Evolutionary conservation across 2,113 vertebrate species (phyloP).

Genomic region (Ellobius talpinus): DNA sequence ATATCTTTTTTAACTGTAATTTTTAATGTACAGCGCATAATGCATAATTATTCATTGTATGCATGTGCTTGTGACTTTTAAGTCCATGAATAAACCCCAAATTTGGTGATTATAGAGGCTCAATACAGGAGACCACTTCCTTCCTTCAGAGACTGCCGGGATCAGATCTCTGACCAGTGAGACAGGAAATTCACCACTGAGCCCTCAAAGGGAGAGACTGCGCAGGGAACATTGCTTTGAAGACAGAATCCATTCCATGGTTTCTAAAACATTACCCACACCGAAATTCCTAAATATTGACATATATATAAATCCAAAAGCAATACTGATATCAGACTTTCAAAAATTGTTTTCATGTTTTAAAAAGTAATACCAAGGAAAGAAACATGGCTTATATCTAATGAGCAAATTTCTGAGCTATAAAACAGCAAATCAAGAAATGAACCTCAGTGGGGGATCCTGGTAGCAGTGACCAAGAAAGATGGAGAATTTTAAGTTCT

Average conservation of each 20-base stretch:
- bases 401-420: neutral
- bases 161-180: neutral
- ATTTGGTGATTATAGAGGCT: neutral
- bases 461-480: neutral
- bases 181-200: neutral
- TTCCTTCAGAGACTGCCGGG: neutral
- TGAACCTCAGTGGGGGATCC: conserved; percentile 14
- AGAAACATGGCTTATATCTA: neutral
- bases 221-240: neutral
- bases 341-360: neutral
- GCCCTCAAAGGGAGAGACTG: neutral
- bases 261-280: neutral
- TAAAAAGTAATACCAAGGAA: conserved; percentile 19
- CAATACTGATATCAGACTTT: neutral
- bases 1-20: neutral
- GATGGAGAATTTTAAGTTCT: conserved; percentile 52
- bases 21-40: neutral
- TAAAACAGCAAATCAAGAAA: neutral
- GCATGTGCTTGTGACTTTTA: neutral
- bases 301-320: neutral
- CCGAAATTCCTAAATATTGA: neutral
- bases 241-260: neutral
- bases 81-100: neutral
- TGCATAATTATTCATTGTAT: neutral
- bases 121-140: too few species aligned